Evolutionary conservation across 2,797 vertebrate species (phyloP).

Genomic region (Anguilla obscura): DNA sequence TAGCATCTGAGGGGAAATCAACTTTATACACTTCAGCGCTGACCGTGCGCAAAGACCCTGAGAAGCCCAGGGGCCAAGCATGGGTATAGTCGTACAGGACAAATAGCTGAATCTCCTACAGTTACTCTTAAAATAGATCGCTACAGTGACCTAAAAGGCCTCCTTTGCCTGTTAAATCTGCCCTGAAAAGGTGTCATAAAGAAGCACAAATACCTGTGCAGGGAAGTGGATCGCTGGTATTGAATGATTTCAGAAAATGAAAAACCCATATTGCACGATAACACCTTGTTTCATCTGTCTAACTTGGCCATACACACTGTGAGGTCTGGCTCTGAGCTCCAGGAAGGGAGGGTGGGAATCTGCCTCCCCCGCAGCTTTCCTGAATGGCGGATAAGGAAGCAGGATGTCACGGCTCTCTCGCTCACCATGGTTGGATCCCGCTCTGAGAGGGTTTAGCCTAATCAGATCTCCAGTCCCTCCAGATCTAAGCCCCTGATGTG

Average conservation of each 20-base stretch:
- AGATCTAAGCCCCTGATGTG: neutral
- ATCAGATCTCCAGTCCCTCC: neutral
- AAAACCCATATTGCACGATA: neutral
- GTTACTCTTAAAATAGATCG: neutral
- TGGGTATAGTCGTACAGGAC: neutral
- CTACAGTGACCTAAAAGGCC: neutral
- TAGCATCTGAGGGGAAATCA: conserved; percentile 1
- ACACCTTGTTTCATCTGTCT: neutral
- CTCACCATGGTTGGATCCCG: neutral
- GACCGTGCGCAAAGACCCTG: neutral
- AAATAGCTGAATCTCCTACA: neutral
- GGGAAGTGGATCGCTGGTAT: neutral
- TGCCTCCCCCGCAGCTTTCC: neutral
- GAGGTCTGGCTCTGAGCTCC: neutral
- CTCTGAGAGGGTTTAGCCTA: neutral
- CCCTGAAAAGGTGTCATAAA: neutral
- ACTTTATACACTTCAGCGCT: neutral
- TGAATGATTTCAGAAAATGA: neutral
- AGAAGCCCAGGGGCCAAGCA: neutral
- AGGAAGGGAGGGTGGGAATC: neutral
- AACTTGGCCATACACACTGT: neutral
- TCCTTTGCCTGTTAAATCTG: conserved; percentile 4
- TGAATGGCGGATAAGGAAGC: neutral
- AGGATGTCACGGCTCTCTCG: neutral
- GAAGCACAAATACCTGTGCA: neutral